Evolutionary conservation across 2,797 vertebrate genomes (phyloP), one percentile per base, ranked within the genome.

Genomic region (Lutjanus argentimaculatus): DNA sequence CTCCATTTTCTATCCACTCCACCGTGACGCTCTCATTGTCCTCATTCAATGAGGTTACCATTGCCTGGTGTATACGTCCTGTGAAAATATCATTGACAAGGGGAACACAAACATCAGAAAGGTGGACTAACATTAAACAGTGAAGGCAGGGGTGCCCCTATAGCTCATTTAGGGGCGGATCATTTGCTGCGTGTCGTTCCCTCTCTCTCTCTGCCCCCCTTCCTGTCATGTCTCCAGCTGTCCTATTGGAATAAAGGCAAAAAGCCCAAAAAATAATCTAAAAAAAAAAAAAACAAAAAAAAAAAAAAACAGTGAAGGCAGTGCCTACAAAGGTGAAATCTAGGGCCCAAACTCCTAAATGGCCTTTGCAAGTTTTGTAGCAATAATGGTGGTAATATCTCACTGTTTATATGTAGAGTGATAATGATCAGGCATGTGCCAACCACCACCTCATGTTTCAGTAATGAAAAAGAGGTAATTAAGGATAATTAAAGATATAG

Each of bases 1-100:
- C 98, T 82, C 98, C 97, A 93, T 98, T 99, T 96, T 99, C 98
- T 92, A 99, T 99, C 98, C 98, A 99, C 80, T 99, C 98, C 90
- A 99, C 98, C 12, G 98, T 99, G 88, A 99, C 97, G 0, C 98
- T 99, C 95, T 99, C 98, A 57, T 98, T 99, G 89, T 99, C 97
- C 89, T 99, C 97, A 87, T 98, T 99, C 87, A 99, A 92, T 13
- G 97, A 99, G 40, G 98, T 99, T 86, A 99, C 98, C 98, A 99
- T 99, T 72, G 98, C 98, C 93, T 99, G 97, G 86, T 99, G 98
- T 95, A 99, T 98, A 90, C 98, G 97, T 42, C 98, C 98, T 99
- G 93, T 75, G 21, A 67, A 79, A 85, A 67, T n/a, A 42, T 17
- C 57, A 87, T 0, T 85, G 6, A 84, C 40, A 69, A 17, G 64